Percentiles rank a stretch among this genome's conserved stretches.
Conservation (phyloP, 1,140 invertebrate species). For the Caenorhabditis elegans region DNA sequence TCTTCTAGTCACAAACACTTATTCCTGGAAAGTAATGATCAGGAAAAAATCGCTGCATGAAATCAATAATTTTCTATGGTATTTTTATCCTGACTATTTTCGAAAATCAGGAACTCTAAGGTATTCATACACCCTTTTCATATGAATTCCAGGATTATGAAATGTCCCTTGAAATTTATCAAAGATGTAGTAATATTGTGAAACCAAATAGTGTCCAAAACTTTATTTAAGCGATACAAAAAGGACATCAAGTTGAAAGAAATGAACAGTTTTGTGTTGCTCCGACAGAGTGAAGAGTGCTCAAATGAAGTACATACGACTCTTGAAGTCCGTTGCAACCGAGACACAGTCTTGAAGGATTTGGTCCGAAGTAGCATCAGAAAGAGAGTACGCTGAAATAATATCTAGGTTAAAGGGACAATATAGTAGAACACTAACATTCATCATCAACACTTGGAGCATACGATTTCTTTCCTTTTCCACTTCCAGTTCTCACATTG, state of each 20-base stretch:
- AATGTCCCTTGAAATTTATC: too few relatives aligned
- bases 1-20: too few relatives aligned
- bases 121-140: too few relatives aligned
- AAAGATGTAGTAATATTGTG: too few relatives aligned
- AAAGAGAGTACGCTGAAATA: neutral
- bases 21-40: too few relatives aligned
- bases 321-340: conserved; percentile 50
- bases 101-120: too few relatives aligned
- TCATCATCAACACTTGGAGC: neutral
- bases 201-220: neutral
- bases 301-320: conserved; percentile 54
- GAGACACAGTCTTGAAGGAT: conserved; percentile 49
- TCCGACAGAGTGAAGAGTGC: too few relatives aligned
- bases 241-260: neutral
- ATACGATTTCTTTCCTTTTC: conserved; percentile 19
- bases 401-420: neutral
- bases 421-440: neutral
- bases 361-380: conserved; percentile 33
- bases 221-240: neutral
- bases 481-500: conserved; percentile 23
- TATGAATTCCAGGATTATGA: too few relatives aligned
- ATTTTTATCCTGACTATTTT: too few relatives aligned
- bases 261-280: too few relatives aligned
- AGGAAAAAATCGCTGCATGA: too few relatives aligned
- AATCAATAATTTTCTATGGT: too few relatives aligned